These are phyloP conservation scores for Leptinotarsa tumamoca DNA, from an alignment of 2,888 invertebrate genomes.

Conservation along the genomic window DNA sequence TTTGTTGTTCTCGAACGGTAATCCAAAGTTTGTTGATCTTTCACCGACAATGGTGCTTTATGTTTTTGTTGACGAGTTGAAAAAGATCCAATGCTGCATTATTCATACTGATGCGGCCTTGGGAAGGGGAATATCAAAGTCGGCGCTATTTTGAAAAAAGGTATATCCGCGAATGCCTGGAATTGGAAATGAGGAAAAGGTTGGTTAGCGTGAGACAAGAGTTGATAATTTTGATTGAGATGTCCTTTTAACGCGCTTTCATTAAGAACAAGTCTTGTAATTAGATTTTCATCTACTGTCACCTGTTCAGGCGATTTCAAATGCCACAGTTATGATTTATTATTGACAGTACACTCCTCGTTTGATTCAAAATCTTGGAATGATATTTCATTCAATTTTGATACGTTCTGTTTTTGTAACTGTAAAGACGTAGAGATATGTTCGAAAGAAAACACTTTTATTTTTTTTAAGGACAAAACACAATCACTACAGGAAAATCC, in stretches of 20 bases:
- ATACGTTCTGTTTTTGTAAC: no score
- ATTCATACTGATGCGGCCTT: slow-evolving; percentile 15
- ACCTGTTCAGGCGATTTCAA: neutral
- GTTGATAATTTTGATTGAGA: neutral
- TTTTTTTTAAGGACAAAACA: no score
- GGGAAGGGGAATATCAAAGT: slow-evolving; percentile 14
- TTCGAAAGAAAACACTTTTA: no score
- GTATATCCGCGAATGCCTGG: slow-evolving; percentile 3
- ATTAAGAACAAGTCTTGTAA: neutral
- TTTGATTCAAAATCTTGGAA: no score
- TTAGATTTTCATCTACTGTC: neutral
- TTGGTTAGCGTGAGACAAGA: neutral
- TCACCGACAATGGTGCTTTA: slow-evolving; percentile 20
- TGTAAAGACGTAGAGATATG: no score
- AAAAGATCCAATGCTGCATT: slow-evolving; percentile 7
- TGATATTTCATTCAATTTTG: no score
- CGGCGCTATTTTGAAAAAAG: slow-evolving; percentile 11
- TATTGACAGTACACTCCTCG: no score
- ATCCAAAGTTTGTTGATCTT: slow-evolving; percentile 16
- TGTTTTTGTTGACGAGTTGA: slow-evolving; percentile 8
- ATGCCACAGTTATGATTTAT: neutral
- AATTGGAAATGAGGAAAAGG: slow-evolving; percentile 2
- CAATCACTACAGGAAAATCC: no score
- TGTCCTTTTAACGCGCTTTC: neutral
- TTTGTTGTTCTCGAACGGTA: slow-evolving; percentile 17